Percentiles rank a stretch among this genome's conserved stretches.
These are phyloP conservation scores for Neuroterus valhalla DNA, from an alignment of 1,140 invertebrate genomes.

Conservation along the genomic window DNA sequence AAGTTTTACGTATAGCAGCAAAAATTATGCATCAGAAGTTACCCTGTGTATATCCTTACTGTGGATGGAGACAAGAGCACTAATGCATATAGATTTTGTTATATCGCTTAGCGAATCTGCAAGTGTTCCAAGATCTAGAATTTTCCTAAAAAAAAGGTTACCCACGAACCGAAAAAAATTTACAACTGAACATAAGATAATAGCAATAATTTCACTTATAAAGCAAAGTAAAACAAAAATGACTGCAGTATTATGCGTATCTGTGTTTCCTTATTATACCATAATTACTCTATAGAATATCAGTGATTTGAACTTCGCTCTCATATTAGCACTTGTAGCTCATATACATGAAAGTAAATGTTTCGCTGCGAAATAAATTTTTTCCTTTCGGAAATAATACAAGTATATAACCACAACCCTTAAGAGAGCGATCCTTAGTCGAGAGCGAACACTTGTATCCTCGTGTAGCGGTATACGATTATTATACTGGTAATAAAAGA, in stretches of 20 bases:
- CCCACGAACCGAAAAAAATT: no score
- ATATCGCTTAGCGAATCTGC: slow-evolving; percentile 26
- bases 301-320: no score
- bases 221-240: no score
- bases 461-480: slow-evolving; percentile 21
- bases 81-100: slow-evolving; percentile 9
- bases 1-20: slow-evolving; percentile 2
- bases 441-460: slow-evolving; percentile 16
- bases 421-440: neutral
- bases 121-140: neutral
- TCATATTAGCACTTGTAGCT: no score
- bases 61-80: neutral
- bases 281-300: no score
- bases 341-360: no score
- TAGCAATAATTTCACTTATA: no score
- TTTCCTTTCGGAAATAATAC: neutral
- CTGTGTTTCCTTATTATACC: no score
- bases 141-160: no score
- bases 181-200: no score
- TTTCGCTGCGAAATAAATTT: neutral
- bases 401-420: neutral
- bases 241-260: no score
- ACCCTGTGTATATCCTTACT: slow-evolving; percentile 8
- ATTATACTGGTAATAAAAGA: slow-evolving; percentile 23
- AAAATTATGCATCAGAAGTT: neutral